Evolutionary conservation across 1,140 invertebrate genomes (phyloP), one percentile per base, ranked within the genome.

Genomic region (Lepidotrigona ventralis): DNA sequence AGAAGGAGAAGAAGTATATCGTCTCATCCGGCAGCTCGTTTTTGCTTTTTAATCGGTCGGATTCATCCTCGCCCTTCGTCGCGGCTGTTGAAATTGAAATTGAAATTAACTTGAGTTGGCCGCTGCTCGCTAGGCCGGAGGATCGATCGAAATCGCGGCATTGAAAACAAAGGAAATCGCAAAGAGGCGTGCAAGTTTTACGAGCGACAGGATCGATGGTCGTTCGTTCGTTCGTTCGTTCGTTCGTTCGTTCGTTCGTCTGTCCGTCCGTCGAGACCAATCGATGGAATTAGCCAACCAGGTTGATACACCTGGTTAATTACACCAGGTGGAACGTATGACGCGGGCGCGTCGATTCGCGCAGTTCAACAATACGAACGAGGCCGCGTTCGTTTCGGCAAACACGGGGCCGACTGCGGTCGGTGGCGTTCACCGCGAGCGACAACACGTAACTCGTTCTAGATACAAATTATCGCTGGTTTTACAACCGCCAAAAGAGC

Each of bases 401-500:
- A 77, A 83, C 79, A 39, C 71, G 71, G 71, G 73, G 66, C 79
- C 83, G 76, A 72, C 26, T 78, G 81, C 70, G 87, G 87, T 82
- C 68, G 26, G 21, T 14, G 29, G 8, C 53, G 12, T 76, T 26
- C 76, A 78, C 76, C 86, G 64, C 77, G 63, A 83, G 85, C 79
- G 84, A 85, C 87, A 88, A 88, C 87, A 85, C 79, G 84, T 88
- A 83, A 80, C 72, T 88, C 87, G 83, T 88, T 80, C 69, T 51
- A 66, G 83, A 86, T 64, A 83, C 72, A 71, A 88, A 88, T 88
- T 88, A 85, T 84, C 81, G 64, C 84, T 76, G 86, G 73, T 88
- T 88, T 88, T 88, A 88, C 87, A 73, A 85, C 84, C 80, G 86
- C 70, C 80, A 83, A 88, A 86, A 86, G 84, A 83, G 87, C 69